These are phyloP conservation scores for Heteromurus nitidus DNA, from an alignment of 2,888 invertebrate species.

Conservation along the genomic window DNA sequence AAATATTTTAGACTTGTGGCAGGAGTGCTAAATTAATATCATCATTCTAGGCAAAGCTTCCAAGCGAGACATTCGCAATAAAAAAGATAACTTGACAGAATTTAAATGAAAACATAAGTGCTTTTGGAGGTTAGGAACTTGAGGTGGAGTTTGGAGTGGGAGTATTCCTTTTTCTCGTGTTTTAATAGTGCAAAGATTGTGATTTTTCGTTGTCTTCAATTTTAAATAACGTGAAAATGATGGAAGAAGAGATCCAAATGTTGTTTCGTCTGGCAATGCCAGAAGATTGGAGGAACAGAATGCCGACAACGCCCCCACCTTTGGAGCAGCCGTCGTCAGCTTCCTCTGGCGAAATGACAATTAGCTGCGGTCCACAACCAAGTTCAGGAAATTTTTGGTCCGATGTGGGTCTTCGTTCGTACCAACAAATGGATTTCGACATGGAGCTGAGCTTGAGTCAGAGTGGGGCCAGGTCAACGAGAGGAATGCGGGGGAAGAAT, in stretches of 20 bases:
- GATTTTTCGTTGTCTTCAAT: no score
- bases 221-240: slow-evolving; percentile 42
- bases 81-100: no score
- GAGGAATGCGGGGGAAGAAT: neutral
- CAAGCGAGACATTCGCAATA: no score
- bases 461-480: neutral
- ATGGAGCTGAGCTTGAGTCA: slow-evolving; percentile 48
- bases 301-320: slow-evolving; percentile 24
- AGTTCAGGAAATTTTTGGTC: slow-evolving; percentile 52
- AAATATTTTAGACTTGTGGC: no score
- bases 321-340: neutral
- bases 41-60: no score
- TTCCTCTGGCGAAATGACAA: neutral
- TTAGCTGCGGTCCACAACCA: no score
- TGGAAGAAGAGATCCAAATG: slow-evolving; percentile 68
- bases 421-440: slow-evolving; percentile 57
- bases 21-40: no score
- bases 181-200: no score
- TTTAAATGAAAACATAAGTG: no score
- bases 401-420: slow-evolving; percentile 56
- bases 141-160: no score
- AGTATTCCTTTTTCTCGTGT: no score
- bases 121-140: no score
- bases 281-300: slow-evolving; percentile 60
- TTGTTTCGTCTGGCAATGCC: slow-evolving; percentile 66